Conservation (phyloP, 2,113 vertebrate species). For the Mohoua ochrocephala region DNA sequence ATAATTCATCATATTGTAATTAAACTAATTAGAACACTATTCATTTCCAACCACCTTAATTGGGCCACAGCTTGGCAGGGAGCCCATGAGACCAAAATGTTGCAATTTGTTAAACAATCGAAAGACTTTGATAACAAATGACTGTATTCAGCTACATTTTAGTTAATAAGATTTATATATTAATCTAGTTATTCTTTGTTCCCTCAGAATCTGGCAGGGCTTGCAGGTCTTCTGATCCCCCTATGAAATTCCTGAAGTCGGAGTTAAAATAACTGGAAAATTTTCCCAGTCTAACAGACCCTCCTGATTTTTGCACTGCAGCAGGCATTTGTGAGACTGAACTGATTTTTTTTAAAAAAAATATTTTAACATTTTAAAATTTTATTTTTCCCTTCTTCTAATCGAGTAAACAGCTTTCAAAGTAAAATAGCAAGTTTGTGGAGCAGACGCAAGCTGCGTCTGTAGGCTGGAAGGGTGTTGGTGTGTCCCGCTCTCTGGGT, state of each 20-base stretch:
- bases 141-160: constrained; percentile 71
- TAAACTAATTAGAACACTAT: constrained; percentile 79
- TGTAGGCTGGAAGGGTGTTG: neutral
- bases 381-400: neutral
- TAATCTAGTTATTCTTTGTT: constrained; percentile 73
- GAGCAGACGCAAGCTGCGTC: neutral
- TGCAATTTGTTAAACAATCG: constrained; percentile 73
- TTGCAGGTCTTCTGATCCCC: constrained; percentile 61
- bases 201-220: constrained; percentile 58
- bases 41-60: constrained; percentile 75
- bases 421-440: neutral
- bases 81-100: constrained; percentile 65
- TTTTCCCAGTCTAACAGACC: neutral
- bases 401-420: constrained; percentile 1
- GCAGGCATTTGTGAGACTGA: neutral
- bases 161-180: constrained; percentile 77
- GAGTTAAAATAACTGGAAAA: constrained; percentile 69
- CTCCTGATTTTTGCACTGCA: neutral
- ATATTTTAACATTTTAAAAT: neutral
- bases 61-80: constrained; percentile 74
- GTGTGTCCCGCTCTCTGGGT: neutral
- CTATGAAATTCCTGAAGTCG: constrained; percentile 59
- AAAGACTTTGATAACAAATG: constrained; percentile 73
- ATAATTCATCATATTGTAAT: constrained; percentile 79
- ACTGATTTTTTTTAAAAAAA: neutral